Evolutionary conservation across 2,113 vertebrate genomes (phyloP).

Genomic region (Scomber scombrus): DNA sequence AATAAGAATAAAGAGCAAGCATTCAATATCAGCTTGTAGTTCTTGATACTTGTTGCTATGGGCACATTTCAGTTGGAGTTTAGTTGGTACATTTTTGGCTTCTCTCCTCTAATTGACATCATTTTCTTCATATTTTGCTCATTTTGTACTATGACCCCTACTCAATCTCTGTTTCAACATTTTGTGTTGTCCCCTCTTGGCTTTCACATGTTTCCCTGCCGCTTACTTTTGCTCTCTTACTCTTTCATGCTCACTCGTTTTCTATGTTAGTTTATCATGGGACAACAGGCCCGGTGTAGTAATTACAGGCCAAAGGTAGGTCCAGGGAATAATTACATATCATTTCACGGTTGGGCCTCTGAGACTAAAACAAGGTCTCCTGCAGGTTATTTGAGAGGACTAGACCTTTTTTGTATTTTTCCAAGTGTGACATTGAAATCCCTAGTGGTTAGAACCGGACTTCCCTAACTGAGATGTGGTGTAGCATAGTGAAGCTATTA

Average conservation of each 20-base stretch:
- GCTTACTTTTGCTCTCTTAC: constrained; percentile 6
- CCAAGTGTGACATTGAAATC: constrained; percentile 68
- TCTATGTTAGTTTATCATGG: constrained; percentile 66
- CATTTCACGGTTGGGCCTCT: constrained; percentile 73
- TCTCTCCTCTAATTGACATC: neutral
- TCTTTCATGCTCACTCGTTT: constrained; percentile 41
- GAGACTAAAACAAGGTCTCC: constrained; percentile 70
- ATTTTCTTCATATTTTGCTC: neutral
- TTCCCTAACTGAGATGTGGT: constrained; percentile 50
- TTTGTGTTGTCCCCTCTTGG: constrained; percentile 30
- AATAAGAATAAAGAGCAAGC: too few relatives aligned
- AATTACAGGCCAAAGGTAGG: constrained; percentile 79
- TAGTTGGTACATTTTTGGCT: too few relatives aligned
- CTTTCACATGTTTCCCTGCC: constrained; percentile 5
- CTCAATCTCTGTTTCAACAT: neutral
- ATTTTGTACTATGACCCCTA: neutral
- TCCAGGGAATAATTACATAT: constrained; percentile 79
- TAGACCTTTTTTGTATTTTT: constrained; percentile 64
- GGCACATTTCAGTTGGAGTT: too few relatives aligned
- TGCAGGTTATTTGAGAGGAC: constrained; percentile 76
- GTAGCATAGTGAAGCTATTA: constrained; percentile 71
- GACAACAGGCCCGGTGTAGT: constrained; percentile 65
- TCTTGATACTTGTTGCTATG: too few relatives aligned
- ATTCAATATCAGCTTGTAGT: too few relatives aligned
- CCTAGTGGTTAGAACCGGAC: constrained; percentile 45